Base-by-base conservation (phyloP, 2,888 invertebrate species). In the Parnassius orleans region DNA sequence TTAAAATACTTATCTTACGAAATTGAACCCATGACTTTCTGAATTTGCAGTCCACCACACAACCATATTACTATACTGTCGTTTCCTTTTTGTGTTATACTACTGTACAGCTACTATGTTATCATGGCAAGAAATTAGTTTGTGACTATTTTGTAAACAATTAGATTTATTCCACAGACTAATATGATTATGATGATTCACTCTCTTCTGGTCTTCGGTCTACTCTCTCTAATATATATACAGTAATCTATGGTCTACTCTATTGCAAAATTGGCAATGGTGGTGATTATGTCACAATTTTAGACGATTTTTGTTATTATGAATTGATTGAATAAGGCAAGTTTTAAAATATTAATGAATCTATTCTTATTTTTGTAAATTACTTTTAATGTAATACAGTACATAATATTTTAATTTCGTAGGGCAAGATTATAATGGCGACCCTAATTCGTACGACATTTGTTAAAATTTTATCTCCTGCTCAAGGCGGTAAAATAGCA, bases 281-380 rank as follows among this genome's bases (percentile, higher is more conserved):
- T 66, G 70, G 73, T 77, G 80, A 82, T 90, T 90, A 90, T 88
- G 87, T 90, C 89, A 90, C 79, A 83, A 77, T 70, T 72, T 64
- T 66, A 60, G 61, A 61, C 61, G 67, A 72, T 71, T 75, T 78
- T 76, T 81, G 69, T 79, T 86, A 76, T 80, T 80, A 81, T 84
- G 82, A 78, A 77, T 77, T 79, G 72, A 81, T 66, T 74, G 81
- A 86, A 87, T 88, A 77, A 85, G 82, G 66, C 70, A 61, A 64
- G 47, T 10, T 10, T 42, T 46, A 41, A 19, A 41, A 10, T 12
- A 33, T 11, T 47, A 10, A n/a, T 53, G 15, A 33, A 51, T 19
- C 57, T 56, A 11, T 3, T 58, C 59, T 10, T 5, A 50, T 43
- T 19, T 19, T 12, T 46, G 50, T 15, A 53, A 15, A 11, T 50